Evolutionary conservation across 2,797 vertebrate genomes (phyloP).

Genomic region (Avahi laniger): DNA sequence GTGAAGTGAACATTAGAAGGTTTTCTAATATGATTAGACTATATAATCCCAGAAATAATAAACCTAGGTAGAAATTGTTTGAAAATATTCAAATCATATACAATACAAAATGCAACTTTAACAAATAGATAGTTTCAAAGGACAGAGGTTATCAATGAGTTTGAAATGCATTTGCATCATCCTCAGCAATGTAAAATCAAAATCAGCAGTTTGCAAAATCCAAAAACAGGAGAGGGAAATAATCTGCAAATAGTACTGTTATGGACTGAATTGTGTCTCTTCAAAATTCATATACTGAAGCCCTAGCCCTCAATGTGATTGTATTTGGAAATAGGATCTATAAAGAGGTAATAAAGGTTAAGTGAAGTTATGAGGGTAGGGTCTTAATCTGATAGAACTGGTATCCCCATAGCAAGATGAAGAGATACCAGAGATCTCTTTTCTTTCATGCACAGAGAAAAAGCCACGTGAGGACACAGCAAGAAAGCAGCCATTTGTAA

Average conservation of each 20-base stretch:
- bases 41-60: background rate
- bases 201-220: background rate
- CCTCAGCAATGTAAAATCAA: conserved; percentile 5
- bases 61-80: background rate
- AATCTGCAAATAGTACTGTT: background rate
- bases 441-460: background rate
- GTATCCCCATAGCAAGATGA: background rate
- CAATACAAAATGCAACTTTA: background rate
- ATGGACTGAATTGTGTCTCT: background rate
- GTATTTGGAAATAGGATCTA: background rate
- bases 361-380: background rate
- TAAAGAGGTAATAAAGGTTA: background rate
- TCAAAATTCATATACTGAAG: background rate
- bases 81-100: conserved; percentile 1
- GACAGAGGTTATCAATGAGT: background rate
- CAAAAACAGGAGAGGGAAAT: background rate
- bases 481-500: background rate
- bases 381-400: background rate
- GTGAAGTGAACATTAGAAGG: background rate
- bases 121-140: background rate
- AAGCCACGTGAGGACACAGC: background rate
- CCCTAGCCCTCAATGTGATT: background rate
- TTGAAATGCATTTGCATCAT: background rate
- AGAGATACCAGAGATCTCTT: background rate
- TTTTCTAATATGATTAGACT: background rate